Evolutionary conservation across 1,140 invertebrate species (phyloP).

Genomic region (Caenorhabditis remanei): DNA sequence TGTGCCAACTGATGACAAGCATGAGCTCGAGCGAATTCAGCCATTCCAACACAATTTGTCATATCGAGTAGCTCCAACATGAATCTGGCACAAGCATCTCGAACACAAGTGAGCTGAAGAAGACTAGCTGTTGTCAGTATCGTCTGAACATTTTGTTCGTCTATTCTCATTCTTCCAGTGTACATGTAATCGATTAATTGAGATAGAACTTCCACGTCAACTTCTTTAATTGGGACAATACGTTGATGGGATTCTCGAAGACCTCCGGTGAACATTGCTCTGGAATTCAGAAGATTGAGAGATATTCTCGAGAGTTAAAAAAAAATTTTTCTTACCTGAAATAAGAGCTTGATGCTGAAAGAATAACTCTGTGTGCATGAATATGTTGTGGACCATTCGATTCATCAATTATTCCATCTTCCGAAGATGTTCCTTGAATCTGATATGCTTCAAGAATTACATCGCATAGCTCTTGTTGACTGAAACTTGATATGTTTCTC

Average conservation of each 20-base stretch:
- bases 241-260: conserved; percentile 7
- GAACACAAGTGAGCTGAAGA: background rate
- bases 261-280: conserved; percentile 47
- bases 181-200: conserved; percentile 46
- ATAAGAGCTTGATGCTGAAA: conserved; percentile 21
- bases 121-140: conserved; percentile 27
- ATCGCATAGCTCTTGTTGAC: conserved; percentile 40
- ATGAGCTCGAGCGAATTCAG: conserved; percentile 37
- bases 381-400: background rate
- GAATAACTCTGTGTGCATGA: conserved; percentile 11
- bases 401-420: conserved; percentile 7
- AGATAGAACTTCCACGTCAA: conserved; percentile 23
- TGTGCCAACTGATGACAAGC: conserved; percentile 39
- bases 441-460: conserved; percentile 21
- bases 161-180: conserved; percentile 34
- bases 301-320: background rate
- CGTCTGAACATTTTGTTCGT: conserved; percentile 31
- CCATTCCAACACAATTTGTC: conserved; percentile 42
- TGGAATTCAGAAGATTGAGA: background rate
- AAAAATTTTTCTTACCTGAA: conserved; percentile 8
- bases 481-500: background rate
- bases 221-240: conserved; percentile 39
- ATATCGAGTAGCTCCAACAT: conserved; percentile 26
- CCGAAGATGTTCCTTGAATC: background rate
- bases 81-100: conserved; percentile 18